Conservation (phyloP, 2,797 vertebrate genomes). For the Dipus sagitta region DNA sequence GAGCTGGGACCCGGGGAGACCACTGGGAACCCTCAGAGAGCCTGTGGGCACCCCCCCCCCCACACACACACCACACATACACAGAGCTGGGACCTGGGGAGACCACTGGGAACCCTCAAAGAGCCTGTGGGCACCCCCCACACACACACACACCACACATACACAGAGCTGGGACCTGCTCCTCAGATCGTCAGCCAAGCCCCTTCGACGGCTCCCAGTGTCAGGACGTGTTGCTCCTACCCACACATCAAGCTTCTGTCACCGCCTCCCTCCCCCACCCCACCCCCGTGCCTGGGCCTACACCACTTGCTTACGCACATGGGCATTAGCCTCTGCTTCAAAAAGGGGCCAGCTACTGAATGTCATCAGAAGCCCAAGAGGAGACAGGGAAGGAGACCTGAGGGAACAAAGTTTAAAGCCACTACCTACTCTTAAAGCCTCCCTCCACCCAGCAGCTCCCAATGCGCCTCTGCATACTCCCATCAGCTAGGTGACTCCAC, state of each 20-base stretch:
- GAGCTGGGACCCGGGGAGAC: too few species aligned
- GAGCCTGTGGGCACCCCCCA: background rate
- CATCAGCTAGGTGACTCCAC: background rate
- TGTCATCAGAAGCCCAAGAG: background rate
- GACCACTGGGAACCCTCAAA: background rate
- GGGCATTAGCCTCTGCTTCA: background rate
- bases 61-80: background rate
- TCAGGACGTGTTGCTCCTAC: background rate
- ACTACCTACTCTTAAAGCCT: background rate
- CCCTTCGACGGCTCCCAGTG: background rate
- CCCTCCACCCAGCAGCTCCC: background rate
- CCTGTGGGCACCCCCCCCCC: background rate
- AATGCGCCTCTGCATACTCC: background rate
- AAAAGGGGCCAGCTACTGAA: background rate
- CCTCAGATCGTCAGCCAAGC: background rate
- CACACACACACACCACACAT: background rate
- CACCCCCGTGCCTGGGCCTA: rapidly evolving
- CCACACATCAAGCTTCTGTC: rapidly evolving
- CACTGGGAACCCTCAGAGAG: background rate
- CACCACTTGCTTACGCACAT: background rate
- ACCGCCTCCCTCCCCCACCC: too few species aligned
- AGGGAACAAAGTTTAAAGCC: background rate
- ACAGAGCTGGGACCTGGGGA: too few species aligned
- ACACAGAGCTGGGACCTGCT: background rate
- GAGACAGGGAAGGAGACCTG: background rate